Conservation (phyloP, 92 coral and sea anemone species). For the Palythoa grandis region DNA sequence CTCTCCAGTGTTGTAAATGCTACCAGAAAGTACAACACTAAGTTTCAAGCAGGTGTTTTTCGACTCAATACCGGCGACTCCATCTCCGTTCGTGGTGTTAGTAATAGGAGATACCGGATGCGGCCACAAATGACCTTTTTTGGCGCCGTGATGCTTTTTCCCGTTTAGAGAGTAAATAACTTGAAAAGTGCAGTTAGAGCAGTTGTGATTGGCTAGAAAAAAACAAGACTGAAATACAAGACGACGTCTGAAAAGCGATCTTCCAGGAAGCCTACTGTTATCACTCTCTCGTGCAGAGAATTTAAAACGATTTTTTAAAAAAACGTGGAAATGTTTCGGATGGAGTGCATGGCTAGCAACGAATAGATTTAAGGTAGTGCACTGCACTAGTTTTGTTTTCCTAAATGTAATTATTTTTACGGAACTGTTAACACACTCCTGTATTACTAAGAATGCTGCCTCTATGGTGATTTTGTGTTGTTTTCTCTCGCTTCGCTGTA, state of each 20-base stretch:
- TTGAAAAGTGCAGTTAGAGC: no score
- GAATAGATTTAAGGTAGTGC: no score
- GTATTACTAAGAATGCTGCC: constrained; percentile 36
- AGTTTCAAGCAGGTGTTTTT: constrained; percentile 89
- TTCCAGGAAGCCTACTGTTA: no score
- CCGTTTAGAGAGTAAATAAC: constrained; percentile 23
- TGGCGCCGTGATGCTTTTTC: constrained; percentile 82
- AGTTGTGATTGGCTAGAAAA: no score
- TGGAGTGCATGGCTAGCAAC: no score
- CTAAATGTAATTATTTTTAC: no score
- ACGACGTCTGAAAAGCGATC: no score
- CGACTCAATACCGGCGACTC: constrained; percentile 69
- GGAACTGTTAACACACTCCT: background rate
- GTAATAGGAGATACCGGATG: constrained; percentile 68
- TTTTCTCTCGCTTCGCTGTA: background rate
- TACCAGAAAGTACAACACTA: constrained; percentile 67
- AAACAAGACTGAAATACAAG: no score
- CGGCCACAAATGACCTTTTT: constrained; percentile 63
- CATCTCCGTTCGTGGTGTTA: constrained; percentile 68
- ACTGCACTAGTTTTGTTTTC: no score
- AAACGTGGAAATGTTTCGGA: no score
- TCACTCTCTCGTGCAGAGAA: no score
- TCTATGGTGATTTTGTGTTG: background rate
- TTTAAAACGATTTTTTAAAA: no score
- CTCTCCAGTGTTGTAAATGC: constrained; percentile 68